Evolutionary conservation across 2,888 invertebrate genomes (phyloP).

Genomic region (Cacoxenus indagator): DNA sequence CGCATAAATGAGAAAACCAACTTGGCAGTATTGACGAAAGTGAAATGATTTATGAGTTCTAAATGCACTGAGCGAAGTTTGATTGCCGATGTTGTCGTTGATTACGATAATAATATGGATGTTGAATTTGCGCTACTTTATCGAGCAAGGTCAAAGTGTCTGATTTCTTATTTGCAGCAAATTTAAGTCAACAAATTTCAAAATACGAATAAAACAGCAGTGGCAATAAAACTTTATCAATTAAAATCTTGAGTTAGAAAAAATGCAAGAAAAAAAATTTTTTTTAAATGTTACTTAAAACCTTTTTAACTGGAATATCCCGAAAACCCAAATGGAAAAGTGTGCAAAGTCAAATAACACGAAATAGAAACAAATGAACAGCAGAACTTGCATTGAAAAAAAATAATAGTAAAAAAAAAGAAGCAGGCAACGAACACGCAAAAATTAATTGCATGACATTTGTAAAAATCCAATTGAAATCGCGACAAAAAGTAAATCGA

Average conservation of each 20-base stretch:
- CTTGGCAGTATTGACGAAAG: no score
- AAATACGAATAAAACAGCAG: background rate
- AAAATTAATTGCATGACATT: constrained; percentile 50
- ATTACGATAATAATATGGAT: background rate
- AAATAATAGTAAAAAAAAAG: constrained; percentile 24
- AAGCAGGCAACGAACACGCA: constrained; percentile 21
- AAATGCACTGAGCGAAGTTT: background rate
- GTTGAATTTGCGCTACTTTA: background rate
- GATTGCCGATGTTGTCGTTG: background rate
- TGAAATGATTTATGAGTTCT: constrained; percentile 18
- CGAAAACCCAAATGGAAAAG: constrained; percentile 16
- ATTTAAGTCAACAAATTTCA: background rate
- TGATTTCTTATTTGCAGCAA: no score
- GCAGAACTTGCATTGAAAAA: constrained; percentile 3
- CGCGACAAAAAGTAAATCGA: constrained; percentile 22
- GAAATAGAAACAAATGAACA: background rate
- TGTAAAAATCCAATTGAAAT: constrained; percentile 31
- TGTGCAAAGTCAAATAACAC: background rate
- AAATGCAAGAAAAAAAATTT: background rate
- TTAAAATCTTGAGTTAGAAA: constrained; percentile 5
- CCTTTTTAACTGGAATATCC: background rate
- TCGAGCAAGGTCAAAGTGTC: background rate
- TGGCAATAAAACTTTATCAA: background rate
- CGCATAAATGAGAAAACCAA: no score
- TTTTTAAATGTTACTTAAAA: background rate